These are phyloP conservation scores for Coranthus polyacanthus DNA, from an alignment of 2,797 vertebrate species.

Conservation along the genomic window DNA sequence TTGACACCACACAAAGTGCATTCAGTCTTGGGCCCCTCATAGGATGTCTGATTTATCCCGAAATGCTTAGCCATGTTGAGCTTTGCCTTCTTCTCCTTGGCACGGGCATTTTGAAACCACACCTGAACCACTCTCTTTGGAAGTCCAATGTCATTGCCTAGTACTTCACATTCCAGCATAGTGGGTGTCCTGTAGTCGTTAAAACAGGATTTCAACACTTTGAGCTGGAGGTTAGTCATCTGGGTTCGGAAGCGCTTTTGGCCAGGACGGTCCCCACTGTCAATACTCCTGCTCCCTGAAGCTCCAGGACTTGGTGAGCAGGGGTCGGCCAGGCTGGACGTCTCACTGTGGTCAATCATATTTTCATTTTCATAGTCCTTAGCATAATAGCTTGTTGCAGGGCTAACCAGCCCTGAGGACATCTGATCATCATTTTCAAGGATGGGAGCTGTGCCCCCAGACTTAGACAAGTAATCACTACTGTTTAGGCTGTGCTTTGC, in stretches of 20 bases:
- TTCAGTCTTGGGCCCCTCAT: constrained; percentile 98
- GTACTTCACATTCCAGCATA: constrained; percentile 99
- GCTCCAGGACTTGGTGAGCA: constrained; percentile 97
- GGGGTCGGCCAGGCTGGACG: constrained; percentile 97
- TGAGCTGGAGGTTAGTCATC: constrained; percentile 99
- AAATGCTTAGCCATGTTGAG: constrained; percentile 99
- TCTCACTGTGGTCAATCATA: constrained; percentile 98
- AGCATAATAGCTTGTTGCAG: constrained; percentile 96
- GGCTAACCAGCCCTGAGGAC: constrained; percentile 98
- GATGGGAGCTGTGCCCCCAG: constrained; percentile 89
- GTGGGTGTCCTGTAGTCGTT: constrained; percentile 99
- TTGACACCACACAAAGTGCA: constrained; percentile 99
- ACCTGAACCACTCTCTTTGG: constrained; percentile 99
- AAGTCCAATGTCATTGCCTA: constrained; percentile 99
- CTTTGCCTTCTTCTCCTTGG: constrained; percentile 99
- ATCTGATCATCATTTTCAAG: constrained; percentile 96
- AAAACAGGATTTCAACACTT: constrained; percentile 99
- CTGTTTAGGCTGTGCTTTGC: constrained; percentile 91
- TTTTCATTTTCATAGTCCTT: constrained; percentile 98
- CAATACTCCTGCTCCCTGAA: constrained; percentile 93
- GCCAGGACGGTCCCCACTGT: constrained; percentile 95
- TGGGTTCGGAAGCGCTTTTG: constrained; percentile 99
- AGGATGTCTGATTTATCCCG: constrained; percentile 98
- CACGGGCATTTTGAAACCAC: constrained; percentile 99
- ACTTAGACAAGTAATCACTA: constrained; percentile 93